Evolutionary conservation across 2,797 vertebrate species (phyloP), one percentile per base, ranked within the genome.

Genomic region (Crocodylus rhombifer): DNA sequence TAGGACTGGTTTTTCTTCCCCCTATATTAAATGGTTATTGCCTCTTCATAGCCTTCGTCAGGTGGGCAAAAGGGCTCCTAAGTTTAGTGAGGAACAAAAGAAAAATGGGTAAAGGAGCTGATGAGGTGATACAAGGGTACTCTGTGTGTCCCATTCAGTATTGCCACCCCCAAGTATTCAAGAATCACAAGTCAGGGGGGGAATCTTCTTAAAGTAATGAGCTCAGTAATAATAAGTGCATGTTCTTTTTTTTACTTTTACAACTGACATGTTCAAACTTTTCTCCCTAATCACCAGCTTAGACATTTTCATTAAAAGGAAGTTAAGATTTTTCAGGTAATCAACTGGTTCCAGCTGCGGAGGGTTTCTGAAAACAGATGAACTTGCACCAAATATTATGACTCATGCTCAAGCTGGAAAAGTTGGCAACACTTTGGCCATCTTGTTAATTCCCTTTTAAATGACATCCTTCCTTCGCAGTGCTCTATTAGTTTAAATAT

Each of bases 381-480:
- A 42, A 42, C 42, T 42, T 3, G 25, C 2, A 7, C 69, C 21
- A 25, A 23, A 71, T 20, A 71, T 14, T 23, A 71, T 42, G 33
- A 14, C 33, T 42, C 42, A 14, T 18, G 14, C 36, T 7, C 12
- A 21, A 36, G 20, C 42, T 36, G 15, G 33, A 42, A 71, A 62
- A 25, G 8, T n/a, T 75, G n/a, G 23, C 61, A 75, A 30, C 5
- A 4, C 8, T 2, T 4, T 84, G 61, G 78, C 51, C 65, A 1
- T 95, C 94, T 86, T 85, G 51, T 88, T 73, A 71, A 76, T 93
- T 94, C 78, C 42, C 28, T 90, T 95, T 92, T 86, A 82, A 84
- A 91, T 26, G 61, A 58, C 30, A 94, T 91, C 30, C 82, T 67
- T 2, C 80, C 42, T 92, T 67, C 17, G 16, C 55, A n/a, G 3